Evolutionary conservation across 2,113 vertebrate species (phyloP).

Genomic region (Mus spicilegus): DNA sequence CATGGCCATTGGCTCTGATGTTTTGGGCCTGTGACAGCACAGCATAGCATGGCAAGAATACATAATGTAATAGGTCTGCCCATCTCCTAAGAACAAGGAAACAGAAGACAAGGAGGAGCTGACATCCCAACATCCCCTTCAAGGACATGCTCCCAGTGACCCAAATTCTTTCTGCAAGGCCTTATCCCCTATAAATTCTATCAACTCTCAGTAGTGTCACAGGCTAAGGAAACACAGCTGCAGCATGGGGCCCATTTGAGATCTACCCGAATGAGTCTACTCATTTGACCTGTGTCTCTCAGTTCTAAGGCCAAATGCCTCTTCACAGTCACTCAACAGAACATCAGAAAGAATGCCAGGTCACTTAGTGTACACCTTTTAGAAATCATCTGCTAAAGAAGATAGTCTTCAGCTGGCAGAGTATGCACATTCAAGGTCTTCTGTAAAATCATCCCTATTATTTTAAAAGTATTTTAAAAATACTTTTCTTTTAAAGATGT

Average conservation of each 20-base stretch:
- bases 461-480: not conserved
- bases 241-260: not conserved
- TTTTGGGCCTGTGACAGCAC: not conserved
- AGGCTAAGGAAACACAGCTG: not conserved
- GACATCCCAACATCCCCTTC: not conserved
- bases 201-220: not conserved
- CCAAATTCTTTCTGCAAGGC: not conserved
- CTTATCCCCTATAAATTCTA: not conserved
- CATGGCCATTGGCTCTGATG: not conserved
- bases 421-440: not conserved
- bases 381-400: not conserved
- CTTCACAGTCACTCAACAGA: not conserved
- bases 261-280: not conserved
- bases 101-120: not conserved
- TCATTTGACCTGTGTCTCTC: not conserved
- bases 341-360: not conserved
- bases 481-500: not conserved
- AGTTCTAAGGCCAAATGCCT: slow-evolving; percentile 11
- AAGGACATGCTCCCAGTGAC: not conserved
- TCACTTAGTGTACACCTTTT: not conserved
- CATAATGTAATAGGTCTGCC: not conserved
- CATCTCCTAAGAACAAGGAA: not conserved
- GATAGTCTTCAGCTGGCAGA: not conserved
- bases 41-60: not conserved
- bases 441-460: not conserved